Evolutionary conservation across 2,113 vertebrate genomes (phyloP).

Genomic region (Ailuropoda melanoleuca): DNA sequence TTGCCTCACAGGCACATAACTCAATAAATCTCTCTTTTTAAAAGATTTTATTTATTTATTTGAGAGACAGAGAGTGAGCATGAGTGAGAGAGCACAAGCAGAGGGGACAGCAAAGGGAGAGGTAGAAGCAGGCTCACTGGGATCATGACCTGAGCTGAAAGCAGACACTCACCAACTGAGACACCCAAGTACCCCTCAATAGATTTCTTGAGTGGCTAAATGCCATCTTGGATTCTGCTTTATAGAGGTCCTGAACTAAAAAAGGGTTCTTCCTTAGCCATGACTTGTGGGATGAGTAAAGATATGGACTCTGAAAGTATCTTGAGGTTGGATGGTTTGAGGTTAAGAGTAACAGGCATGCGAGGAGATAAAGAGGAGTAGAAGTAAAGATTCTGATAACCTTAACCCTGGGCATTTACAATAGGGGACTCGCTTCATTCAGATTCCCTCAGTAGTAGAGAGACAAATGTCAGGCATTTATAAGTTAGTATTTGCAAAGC

Average conservation of each 20-base stretch:
- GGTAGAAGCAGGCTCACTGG: not conserved
- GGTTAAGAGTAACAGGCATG: not conserved
- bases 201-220: not conserved
- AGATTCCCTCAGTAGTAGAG: constrained; percentile 22
- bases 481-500: not conserved
- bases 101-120: not conserved
- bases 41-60: not conserved
- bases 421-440: not conserved
- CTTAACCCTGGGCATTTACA: not conserved
- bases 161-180: not conserved
- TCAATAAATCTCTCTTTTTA: not conserved
- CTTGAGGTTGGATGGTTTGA: constrained; percentile 1
- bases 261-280: not conserved
- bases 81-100: not conserved
- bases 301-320: not conserved
- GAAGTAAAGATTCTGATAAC: not conserved
- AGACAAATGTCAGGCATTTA: not conserved
- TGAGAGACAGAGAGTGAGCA: not conserved
- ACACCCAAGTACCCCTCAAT: not conserved
- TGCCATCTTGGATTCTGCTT: not conserved
- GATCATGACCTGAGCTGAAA: not conserved
- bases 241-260: not conserved
- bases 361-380: not conserved
- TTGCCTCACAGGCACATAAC: not conserved
- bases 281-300: not conserved